Base-by-base conservation (phyloP, 2,797 vertebrate genomes). In the Sebastes trivittatus region DNA sequence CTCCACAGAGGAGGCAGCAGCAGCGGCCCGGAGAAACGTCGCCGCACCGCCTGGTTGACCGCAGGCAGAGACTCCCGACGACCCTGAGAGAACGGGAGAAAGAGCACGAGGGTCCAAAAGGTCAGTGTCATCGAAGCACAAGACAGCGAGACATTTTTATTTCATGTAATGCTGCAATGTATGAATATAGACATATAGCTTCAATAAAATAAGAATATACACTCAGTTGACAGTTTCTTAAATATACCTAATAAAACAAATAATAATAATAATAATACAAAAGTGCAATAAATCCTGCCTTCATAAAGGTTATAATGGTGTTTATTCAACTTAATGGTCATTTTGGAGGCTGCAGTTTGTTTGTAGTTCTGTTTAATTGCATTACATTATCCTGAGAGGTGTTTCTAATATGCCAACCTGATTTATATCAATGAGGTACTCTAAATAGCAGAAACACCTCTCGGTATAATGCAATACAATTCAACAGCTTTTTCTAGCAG, bases 11-110 rank as follows among this genome's bases (percentile, higher is more conserved):
- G 94, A 0, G 97, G 97, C 32, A 97, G 93, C 75, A 95, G 11
- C 6, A 96, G 81, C 0, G 94, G 94, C 20, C 97, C 97, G 0
- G 97, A 98, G 85, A 95, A 97, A 30, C 96, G 93, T 9, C 97
- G 94, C 23, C 94, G 90, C 64, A 97, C 91, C 5, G 88, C 93
- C 54, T 92, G 90, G 18, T 92, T 82, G 23, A 75, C 36, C 2
- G 56, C 80, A 14, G 82, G 72, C 5, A 89, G 74, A 0, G 93
- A 91, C 29, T 95, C 95, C 61, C 91, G 79, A 25, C 80, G 93
- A 78, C 75, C 75, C 97, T 97, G 92, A 70, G 22, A 65, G 22
- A 54, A 30, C 25, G 7, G 4, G 6, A 52, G 63, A 34, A 18
- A 25, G 11, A 72, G 27, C 7, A 32, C 11, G 6, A 72, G 22